Conservation (phyloP, 1,140 invertebrate species). For the Hylaeus volcanicus region DNA sequence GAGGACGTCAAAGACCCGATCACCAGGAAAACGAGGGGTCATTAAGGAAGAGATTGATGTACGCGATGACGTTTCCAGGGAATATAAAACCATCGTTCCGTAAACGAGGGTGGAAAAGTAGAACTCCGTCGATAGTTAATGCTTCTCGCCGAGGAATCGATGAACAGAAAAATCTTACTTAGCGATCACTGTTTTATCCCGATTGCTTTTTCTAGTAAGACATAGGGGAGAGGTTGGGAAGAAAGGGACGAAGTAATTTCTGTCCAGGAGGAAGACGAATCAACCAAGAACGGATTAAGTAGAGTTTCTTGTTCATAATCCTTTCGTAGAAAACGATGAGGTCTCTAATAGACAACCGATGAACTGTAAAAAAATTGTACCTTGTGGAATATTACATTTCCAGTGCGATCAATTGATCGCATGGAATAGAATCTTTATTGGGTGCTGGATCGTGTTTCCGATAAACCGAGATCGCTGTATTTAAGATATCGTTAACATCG, state of each 20-base stretch:
- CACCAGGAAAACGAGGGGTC: conserved; percentile 24
- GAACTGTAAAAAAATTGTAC: too few species aligned
- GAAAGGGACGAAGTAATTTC: conserved; percentile 10
- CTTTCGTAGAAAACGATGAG: too few species aligned
- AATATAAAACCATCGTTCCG: conserved; percentile 27
- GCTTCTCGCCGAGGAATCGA: conserved; percentile 19
- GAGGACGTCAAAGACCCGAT: conserved; percentile 12
- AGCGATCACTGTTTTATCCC: conserved; percentile 22
- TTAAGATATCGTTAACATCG: too few species aligned
- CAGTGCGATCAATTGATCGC: too few species aligned
- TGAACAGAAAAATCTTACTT: conserved; percentile 25
- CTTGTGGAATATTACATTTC: too few species aligned
- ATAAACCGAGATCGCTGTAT: too few species aligned
- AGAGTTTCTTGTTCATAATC: conserved; percentile 1
- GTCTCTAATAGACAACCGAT: too few species aligned
- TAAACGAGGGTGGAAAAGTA: not conserved
- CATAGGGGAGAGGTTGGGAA: too few species aligned
- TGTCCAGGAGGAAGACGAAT: not conserved
- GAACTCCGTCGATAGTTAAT: conserved; percentile 8
- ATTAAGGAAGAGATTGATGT: conserved; percentile 29
- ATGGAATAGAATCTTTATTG: too few species aligned
- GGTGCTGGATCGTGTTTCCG: too few species aligned
- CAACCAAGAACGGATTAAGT: not conserved
- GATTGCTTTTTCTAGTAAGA: not conserved
- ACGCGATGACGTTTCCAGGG: conserved; percentile 23